phyloP scores from a whole-genome alignment of 2,888 invertebrate species.

The Tetrapedia diversipes region DNA sequence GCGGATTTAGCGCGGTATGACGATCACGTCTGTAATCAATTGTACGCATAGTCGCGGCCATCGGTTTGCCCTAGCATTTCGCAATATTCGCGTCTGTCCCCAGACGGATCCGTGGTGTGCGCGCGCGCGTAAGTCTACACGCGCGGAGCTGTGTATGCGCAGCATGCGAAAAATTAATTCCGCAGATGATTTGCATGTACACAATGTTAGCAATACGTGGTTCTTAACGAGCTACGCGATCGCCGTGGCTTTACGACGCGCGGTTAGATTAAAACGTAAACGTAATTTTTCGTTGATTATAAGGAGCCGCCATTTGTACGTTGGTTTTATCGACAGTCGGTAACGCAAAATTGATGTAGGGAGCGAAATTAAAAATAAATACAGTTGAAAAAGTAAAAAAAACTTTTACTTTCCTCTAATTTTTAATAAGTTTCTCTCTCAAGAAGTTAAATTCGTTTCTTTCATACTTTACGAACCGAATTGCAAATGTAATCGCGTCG shows the following conservation, averaged over 20 bases:
- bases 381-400: no score
- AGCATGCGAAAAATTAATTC: slow-evolving; percentile 69
- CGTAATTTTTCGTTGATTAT: slow-evolving; percentile 32
- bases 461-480: no score
- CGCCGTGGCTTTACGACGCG: slow-evolving; percentile 17
- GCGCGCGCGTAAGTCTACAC: slow-evolving; percentile 4
- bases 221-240: slow-evolving; percentile 41
- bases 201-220: slow-evolving; percentile 50
- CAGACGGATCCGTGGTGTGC: slow-evolving; percentile 24
- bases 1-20: slow-evolving; percentile 70
- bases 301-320: not conserved
- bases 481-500: no score
- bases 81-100: slow-evolving; percentile 53
- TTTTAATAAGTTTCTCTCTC: no score
- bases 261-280: slow-evolving; percentile 35
- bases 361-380: no score
- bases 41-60: slow-evolving; percentile 68
- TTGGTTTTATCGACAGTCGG: not conserved
- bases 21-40: slow-evolving; percentile 73
- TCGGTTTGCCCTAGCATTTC: slow-evolving; percentile 65
- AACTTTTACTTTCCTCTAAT: no score
- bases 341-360: no score
- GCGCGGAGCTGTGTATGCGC: slow-evolving; percentile 51
- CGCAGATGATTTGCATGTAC: slow-evolving; percentile 67
- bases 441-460: no score